Conservation (phyloP, 2,797 vertebrate genomes). For the Nannoperca australis region DNA sequence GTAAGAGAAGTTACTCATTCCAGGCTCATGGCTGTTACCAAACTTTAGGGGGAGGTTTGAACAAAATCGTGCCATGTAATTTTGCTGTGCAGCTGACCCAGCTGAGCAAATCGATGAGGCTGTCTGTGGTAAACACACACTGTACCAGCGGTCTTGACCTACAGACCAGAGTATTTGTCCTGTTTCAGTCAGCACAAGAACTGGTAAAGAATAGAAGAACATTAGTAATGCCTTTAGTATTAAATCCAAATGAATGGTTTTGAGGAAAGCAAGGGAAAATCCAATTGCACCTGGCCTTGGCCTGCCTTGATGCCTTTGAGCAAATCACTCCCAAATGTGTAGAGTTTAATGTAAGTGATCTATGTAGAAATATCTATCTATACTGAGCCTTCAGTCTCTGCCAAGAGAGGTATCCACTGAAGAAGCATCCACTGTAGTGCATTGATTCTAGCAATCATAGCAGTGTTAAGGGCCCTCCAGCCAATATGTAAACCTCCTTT, state of each 20-base stretch:
- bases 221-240: background rate
- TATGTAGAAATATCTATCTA: too few species aligned
- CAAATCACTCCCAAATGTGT: too few species aligned
- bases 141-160: slow-evolving; percentile 27
- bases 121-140: slow-evolving; percentile 39
- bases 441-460: background rate
- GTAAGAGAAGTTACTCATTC: slow-evolving; percentile 17
- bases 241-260: background rate
- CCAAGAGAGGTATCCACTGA: background rate
- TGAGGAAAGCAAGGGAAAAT: background rate
- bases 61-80: slow-evolving; percentile 27
- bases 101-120: slow-evolving; percentile 45
- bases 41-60: slow-evolving; percentile 19
- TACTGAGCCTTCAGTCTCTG: background rate
- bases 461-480: slow-evolving; percentile 3
- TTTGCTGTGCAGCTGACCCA: slow-evolving; percentile 41
- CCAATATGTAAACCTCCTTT: background rate
- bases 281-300: background rate
- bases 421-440: background rate
- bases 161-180: background rate
- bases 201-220: background rate
- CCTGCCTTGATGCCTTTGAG: background rate
- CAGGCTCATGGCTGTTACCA: slow-evolving; percentile 20
- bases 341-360: too few species aligned
- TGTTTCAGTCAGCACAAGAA: background rate